Evolutionary conservation across 2,888 invertebrate genomes (phyloP).

Genomic region (Thumatha senex): DNA sequence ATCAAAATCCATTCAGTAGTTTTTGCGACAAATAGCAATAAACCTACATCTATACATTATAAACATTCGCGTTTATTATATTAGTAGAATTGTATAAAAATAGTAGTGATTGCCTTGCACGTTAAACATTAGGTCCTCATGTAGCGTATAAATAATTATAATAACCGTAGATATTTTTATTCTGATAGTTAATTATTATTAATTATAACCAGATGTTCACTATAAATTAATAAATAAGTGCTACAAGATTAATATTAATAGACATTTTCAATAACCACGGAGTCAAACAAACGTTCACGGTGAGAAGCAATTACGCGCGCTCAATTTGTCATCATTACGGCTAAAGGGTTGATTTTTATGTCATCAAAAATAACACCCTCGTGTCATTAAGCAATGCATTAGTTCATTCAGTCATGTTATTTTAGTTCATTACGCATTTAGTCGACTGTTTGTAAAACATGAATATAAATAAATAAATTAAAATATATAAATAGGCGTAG

Average conservation of each 20-base stretch:
- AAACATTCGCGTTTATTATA: too few species aligned
- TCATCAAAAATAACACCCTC: slow-evolving; percentile 24
- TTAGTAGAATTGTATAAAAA: too few species aligned
- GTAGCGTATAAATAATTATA: too few species aligned
- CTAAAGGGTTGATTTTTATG: slow-evolving; percentile 26
- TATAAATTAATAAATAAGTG: neutral
- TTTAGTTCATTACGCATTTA: slow-evolving; percentile 21
- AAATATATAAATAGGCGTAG: too few species aligned
- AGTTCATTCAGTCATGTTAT: slow-evolving; percentile 26
- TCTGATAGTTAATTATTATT: too few species aligned
- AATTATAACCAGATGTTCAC: neutral
- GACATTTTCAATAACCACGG: slow-evolving; percentile 2
- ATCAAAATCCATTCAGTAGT: too few species aligned
- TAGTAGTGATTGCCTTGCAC: too few species aligned
- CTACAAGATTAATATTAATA: slow-evolving; percentile 7
- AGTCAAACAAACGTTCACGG: slow-evolving; percentile 7
- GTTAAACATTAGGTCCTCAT: too few species aligned
- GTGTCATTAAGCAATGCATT: slow-evolving; percentile 20
- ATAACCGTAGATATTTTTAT: too few species aligned
- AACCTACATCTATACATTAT: too few species aligned
- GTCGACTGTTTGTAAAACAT: slow-evolving; percentile 4
- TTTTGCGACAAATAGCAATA: too few species aligned
- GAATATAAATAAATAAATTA: neutral
- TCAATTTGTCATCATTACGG: slow-evolving; percentile 28
- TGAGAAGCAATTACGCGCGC: slow-evolving; percentile 13